Conservation (phyloP, 2,797 vertebrate genomes). For the Enoplosus armatus region DNA sequence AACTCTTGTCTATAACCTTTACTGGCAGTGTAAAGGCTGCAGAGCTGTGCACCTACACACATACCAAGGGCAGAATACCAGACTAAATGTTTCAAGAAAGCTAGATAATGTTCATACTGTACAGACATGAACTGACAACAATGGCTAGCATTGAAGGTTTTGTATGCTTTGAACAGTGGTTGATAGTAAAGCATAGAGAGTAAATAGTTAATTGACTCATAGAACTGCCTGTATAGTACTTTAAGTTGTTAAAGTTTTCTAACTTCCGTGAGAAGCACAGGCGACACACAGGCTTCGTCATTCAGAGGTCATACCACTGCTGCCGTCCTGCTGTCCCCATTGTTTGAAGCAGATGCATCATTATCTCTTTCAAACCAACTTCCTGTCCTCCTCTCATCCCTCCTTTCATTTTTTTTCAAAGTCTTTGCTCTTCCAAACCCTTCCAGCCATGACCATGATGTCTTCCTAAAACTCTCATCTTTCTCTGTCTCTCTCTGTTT, state of each 20-base stretch:
- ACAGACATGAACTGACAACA: neutral
- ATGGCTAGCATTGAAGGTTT: neutral
- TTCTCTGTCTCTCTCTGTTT: conserved; percentile 39
- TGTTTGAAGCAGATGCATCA: conserved; percentile 50
- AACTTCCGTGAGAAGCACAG: conserved; percentile 3
- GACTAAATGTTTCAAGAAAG: neutral
- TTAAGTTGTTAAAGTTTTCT: conserved; percentile 15
- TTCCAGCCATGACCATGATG: conserved; percentile 63
- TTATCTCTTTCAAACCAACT: conserved; percentile 52
- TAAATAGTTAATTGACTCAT: neutral
- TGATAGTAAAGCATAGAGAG: neutral
- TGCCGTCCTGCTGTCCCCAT: conserved; percentile 31
- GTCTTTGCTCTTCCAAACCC: conserved; percentile 49
- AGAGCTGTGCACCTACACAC: neutral
- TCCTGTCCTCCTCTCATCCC: conserved; percentile 39
- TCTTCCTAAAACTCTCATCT: conserved; percentile 71
- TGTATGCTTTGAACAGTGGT: neutral
- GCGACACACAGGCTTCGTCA: conserved; percentile 15
- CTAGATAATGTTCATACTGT: neutral
- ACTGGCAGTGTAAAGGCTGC: neutral
- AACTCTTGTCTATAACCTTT: neutral
- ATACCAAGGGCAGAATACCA: neutral
- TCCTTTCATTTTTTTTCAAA: conserved; percentile 27
- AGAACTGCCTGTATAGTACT: neutral
- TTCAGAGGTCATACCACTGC: conserved; percentile 47